Evolutionary conservation across 2,888 invertebrate species (phyloP).

Genomic region (Melanchra persicariae): DNA sequence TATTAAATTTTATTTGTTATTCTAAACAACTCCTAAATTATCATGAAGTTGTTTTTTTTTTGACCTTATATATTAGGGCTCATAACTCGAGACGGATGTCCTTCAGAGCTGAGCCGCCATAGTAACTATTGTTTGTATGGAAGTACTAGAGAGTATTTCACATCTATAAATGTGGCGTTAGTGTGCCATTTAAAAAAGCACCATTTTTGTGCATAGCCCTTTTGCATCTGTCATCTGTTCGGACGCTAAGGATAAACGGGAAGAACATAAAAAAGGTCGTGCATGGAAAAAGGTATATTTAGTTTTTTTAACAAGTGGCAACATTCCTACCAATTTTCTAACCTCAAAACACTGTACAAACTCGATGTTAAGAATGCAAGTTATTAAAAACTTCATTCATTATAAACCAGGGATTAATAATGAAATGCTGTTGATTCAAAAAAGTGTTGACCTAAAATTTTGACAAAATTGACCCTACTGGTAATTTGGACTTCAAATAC

Average conservation of each 20-base stretch:
- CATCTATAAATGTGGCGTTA: too few species aligned
- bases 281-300: conserved; percentile 72
- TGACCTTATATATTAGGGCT: too few species aligned
- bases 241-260: conserved; percentile 55
- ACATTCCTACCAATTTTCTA: conserved; percentile 78
- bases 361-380: conserved; percentile 82
- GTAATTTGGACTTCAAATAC: conserved; percentile 62
- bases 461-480: conserved; percentile 25
- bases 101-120: too few species aligned
- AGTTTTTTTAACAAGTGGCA: conserved; percentile 79
- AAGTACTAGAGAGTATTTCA: too few species aligned
- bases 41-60: too few species aligned
- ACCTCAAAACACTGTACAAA: conserved; percentile 87
- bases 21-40: too few species aligned
- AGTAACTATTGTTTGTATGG: too few species aligned
- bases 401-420: conserved; percentile 75
- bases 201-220: too few species aligned
- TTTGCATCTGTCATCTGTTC: neutral
- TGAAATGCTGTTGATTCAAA: conserved; percentile 85
- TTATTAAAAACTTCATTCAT: conserved; percentile 61
- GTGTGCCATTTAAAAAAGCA: too few species aligned
- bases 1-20: too few species aligned
- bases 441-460: conserved; percentile 22
- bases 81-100: too few species aligned
- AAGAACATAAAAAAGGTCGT: conserved; percentile 75